Conservation (phyloP, 2,797 vertebrate genomes). For the Oophaga sylvatica region DNA sequence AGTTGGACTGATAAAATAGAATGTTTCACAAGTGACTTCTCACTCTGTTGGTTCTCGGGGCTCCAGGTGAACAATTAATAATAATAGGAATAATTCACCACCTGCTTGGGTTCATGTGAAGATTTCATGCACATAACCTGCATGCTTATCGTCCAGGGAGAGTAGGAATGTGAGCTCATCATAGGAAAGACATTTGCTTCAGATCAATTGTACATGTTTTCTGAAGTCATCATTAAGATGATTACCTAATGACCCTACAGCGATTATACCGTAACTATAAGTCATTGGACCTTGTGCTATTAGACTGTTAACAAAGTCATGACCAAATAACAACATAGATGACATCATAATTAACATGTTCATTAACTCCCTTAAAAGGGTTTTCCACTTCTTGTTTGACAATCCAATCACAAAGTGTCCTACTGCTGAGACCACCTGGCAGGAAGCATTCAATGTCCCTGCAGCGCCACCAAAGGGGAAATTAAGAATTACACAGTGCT, state of each 20-base stretch:
- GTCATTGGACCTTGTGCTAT: not conserved
- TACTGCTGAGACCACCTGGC: too few relatives aligned
- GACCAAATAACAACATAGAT: not conserved
- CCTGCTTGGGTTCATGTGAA: slow-evolving; percentile 32
- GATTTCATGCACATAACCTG: not conserved
- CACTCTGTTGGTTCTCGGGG: not conserved
- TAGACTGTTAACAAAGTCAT: not conserved
- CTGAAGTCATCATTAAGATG: not conserved
- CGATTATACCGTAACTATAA: not conserved
- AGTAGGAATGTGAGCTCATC: not conserved
- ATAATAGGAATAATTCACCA: slow-evolving; percentile 6
- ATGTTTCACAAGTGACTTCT: not conserved
- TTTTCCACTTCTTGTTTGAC: too few relatives aligned
- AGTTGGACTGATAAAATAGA: slow-evolving; percentile 29
- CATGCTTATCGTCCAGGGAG: not conserved
- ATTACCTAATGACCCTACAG: not conserved
- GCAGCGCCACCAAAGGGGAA: too few relatives aligned
- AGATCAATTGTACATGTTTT: not conserved
- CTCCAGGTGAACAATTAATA: slow-evolving; percentile 43
- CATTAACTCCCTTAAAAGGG: not conserved
- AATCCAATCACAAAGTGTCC: too few relatives aligned
- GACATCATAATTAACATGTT: not conserved
- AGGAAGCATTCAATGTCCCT: too few relatives aligned
- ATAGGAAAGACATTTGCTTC: not conserved
- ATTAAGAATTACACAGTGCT: too few relatives aligned